Base-by-base conservation (phyloP, 92 coral and sea anemone species). In the Montipora capitata region DNA sequence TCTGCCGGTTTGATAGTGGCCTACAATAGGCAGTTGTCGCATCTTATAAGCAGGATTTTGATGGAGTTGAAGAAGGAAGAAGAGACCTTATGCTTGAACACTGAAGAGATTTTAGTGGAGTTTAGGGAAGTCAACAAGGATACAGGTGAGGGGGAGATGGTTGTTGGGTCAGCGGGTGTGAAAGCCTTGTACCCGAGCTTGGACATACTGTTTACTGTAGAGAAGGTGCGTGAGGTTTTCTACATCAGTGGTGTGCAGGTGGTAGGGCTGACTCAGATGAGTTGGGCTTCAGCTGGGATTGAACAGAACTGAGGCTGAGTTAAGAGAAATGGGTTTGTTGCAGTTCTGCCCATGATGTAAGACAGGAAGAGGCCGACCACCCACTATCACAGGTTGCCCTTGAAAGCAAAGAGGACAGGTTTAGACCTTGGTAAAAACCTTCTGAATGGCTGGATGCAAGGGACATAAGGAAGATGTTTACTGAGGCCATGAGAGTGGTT, bases 111-210 rank as follows among this genome's bases (percentile, higher is more conserved):
- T 20, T 20, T 20, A 20, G 27, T 20, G 27, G 27, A 20, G 27
- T 20, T 20, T 20, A 20, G 27, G 27, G 27, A 20, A 20, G 27
- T 20, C 27, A 20, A 20, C 27, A 20, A 20, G 27, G 27, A 49
- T 49, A 40, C 20, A 2, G 69, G 2, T n/a, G 40, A 74, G 4
- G 79, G 27, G 27, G 27, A 52, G 8, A 20, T 52, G 3, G 14
- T 74, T 5, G 63, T 74, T 15, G 79, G 79, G 13, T 74, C 65
- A 2, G 35, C 65, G 6, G 79, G 35, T 49, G 65, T 74, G 42
- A 74, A 74, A 64, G 79, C 79, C 15, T 57, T 74, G 16, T 74
- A 51, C 4, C 79, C 57, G 5, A 74, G 64, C 12, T 7, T 74
- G 41, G 64, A 16, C 43, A 52, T 18, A 2, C 39, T 16, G 4